Evolutionary conservation across 2,113 vertebrate genomes (phyloP).

Genomic region (Anser brachyrhynchus): DNA sequence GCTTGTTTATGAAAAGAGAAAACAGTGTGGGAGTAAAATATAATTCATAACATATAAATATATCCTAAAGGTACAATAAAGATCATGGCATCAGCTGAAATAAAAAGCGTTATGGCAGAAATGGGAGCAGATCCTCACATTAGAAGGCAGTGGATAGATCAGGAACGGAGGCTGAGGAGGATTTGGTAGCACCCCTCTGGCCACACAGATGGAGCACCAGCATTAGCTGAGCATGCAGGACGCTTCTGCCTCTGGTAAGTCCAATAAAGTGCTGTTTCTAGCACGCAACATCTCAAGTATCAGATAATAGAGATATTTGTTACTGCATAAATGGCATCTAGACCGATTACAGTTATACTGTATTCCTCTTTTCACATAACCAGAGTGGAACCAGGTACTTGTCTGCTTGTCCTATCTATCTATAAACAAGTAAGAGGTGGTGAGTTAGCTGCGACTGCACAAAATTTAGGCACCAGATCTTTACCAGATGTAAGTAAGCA

Average conservation of each 20-base stretch:
- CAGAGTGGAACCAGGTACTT: neutral
- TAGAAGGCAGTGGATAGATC: neutral
- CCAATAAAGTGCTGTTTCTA: neutral
- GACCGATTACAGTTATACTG: neutral
- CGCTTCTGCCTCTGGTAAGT: neutral
- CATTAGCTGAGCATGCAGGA: neutral
- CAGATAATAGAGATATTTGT: neutral
- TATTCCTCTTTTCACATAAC: neutral
- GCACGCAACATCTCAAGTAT: neutral
- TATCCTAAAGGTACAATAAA: slow-evolving; percentile 43
- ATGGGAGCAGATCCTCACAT: neutral
- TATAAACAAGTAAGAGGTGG: neutral
- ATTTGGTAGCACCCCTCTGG: neutral
- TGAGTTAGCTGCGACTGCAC: neutral
- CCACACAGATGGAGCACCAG: neutral
- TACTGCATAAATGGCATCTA: neutral
- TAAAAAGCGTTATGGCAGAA: slow-evolving; percentile 31
- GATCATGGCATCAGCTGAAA: neutral
- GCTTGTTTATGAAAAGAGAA: slow-evolving; percentile 47
- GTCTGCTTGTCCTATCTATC: neutral
- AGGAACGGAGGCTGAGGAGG: neutral
- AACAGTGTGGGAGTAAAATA: neutral
- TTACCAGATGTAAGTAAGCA: neutral
- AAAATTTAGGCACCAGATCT: neutral
- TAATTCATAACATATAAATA: slow-evolving; percentile 33